These are phyloP conservation scores for Spheniscus mendiculus DNA, from an alignment of 2,113 vertebrate genomes.

Conservation along the genomic window DNA sequence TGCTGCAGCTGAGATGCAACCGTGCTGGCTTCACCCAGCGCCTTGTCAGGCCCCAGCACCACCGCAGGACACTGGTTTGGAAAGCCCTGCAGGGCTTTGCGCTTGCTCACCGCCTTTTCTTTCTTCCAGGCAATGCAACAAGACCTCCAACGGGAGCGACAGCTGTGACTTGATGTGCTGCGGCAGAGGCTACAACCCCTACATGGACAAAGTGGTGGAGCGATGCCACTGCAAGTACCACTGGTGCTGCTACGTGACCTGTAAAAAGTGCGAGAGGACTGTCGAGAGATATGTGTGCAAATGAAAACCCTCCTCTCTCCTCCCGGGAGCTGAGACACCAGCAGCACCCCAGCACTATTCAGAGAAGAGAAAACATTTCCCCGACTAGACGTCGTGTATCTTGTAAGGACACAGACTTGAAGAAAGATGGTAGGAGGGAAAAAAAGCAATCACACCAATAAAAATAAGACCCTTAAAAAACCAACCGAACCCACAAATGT, in stretches of 20 bases:
- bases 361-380: constrained; percentile 45
- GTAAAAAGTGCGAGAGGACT: constrained; percentile 92
- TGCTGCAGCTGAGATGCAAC: background rate
- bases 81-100: background rate
- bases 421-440: background rate
- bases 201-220: constrained; percentile 94
- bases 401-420: background rate
- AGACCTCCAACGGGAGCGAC: constrained; percentile 94
- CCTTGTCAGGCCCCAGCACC: background rate
- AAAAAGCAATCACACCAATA: background rate
- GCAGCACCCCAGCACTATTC: constrained; percentile 74
- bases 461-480: background rate
- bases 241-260: constrained; percentile 99
- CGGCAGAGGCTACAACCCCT: constrained; percentile 96
- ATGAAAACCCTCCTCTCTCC: constrained; percentile 68
- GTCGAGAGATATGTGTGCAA: constrained; percentile 98
- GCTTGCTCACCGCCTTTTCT: background rate
- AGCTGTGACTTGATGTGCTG: constrained; percentile 99
- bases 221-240: constrained; percentile 98
- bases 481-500: background rate
- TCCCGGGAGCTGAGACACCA: background rate
- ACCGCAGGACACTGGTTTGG: fast-evolving
- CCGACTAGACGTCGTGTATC: background rate
- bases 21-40: fast-evolving
- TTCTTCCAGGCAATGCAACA: constrained; percentile 92